Base-by-base conservation (phyloP, 2,113 vertebrate species). In the Dasyprocta punctata region DNA sequence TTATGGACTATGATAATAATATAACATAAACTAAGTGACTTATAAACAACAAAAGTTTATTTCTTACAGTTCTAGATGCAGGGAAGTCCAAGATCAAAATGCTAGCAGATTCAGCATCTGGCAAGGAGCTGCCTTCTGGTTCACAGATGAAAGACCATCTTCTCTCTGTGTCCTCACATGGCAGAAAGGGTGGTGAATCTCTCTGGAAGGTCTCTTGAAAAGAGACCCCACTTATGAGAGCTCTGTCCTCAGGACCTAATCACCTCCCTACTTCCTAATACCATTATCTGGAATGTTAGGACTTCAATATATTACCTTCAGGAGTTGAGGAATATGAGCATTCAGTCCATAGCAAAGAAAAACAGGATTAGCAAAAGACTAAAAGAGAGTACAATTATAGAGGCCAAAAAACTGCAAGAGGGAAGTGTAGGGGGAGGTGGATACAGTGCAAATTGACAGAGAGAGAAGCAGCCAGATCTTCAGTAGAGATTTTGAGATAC, bases 391-490 rank as follows among this genome's bases (percentile, higher is more conserved):
- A 47, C 52, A 33, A 26, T 54, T 81, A 49, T 49, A 52, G 77
- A 52, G 12, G 22, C 24, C 77, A 85, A 13, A 36, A 88, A 69
- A 54, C 44, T 71, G 30, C 67, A 80, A 38, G 11, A 56, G 30
- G 60, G 49, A 11, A 33, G 36, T 24, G 2, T 26, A 56, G 14
- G 0, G 19, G 6, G 7, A 30, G 0, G 12, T 2, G 33, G 60
- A 24, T 14, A 16, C 0, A 36, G 17, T 12, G 17, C 17, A 8
- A 69, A 24, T n/a, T n/a, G 8, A 26, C 17, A 49, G 54, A 28
- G 22, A 80, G 41, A 77, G 63, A 71, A 80, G 33, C 38, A 54
- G 14, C 63, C 69, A 36, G 61, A 47, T 58, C 89, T 56, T 49
- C 85, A 54, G 8, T 10, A 22, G n/a, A 9, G 10, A 67, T 69